phyloP scores from a whole-genome alignment of 2,888 invertebrate genomes.

The Rhingia campestris region DNA sequence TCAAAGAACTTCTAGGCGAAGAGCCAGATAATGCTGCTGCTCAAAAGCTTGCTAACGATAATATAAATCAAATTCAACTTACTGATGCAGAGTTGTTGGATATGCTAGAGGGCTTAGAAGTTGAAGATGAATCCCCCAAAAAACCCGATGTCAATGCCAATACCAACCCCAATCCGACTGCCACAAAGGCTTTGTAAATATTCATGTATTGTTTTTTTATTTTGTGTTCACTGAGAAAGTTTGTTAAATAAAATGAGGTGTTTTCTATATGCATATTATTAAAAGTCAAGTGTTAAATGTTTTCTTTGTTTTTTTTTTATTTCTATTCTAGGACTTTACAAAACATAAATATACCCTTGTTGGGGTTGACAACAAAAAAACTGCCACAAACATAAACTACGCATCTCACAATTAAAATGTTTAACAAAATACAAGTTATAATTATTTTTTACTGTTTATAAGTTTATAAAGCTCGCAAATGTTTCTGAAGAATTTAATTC shows the following conservation, averaged over 20 bases:
- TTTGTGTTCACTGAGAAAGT: background rate
- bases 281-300: conserved; percentile 1
- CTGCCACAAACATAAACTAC: conserved; percentile 28
- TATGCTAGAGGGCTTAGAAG: conserved; percentile 79
- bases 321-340: conserved; percentile 47
- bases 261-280: background rate
- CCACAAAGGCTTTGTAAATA: conserved; percentile 2
- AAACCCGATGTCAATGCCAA: conserved; percentile 59
- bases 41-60: conserved; percentile 16
- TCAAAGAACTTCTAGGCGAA: conserved; percentile 85
- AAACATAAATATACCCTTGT: conserved; percentile 41
- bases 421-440: conserved; percentile 38
- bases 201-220: background rate
- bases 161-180: conserved; percentile 32
- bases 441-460: conserved; percentile 2
- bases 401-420: conserved; percentile 14
- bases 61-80: conserved; percentile 73
- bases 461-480: conserved; percentile 26
- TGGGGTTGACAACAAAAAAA: conserved; percentile 27
- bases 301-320: conserved; percentile 37
- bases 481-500: conserved; percentile 17
- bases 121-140: conserved; percentile 76
- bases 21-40: conserved; percentile 4
- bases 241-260: conserved; percentile 17
- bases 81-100: conserved; percentile 78